Evolutionary conservation across 2,113 vertebrate genomes (phyloP), one percentile per base, ranked within the genome.

Genomic region (Colius striatus): DNA sequence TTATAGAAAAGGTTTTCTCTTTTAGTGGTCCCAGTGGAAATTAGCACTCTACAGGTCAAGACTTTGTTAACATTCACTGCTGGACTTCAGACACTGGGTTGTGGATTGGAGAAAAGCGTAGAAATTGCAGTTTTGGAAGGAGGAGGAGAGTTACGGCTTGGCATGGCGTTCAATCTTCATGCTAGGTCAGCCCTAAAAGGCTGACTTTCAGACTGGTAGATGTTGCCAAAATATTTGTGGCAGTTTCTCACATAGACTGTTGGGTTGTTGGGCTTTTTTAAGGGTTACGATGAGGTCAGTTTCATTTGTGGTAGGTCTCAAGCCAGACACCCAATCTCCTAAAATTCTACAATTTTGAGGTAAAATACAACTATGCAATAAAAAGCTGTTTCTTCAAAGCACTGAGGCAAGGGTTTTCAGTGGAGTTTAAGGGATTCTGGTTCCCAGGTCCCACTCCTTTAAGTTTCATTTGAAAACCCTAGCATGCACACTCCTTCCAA

Each of bases 171-270:
- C 90, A 19, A 57, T 84, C 92, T 90, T 95, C 92, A 62, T 96
- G 85, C 92, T 94, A 90, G 94, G 68, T 94, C 93, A 96, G 92
- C 85, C 90, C 57, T 86, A 92, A 93, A 87, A 90, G 45, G 41
- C 85, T 86, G 82, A 83, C 63, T 96, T 97, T 95, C 67, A 90
- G 82, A 74, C 87, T 71, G 48, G 60, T 76, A 34, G 67, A 32
- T 34, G 75, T 36, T 95, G 95, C 93, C 96, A 97, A 95, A 96
- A 96, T 97, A 94, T 38, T 95, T 96, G 94, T 86, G 94, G 95
- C 85, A 72, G 75, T 96, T 96, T 96, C 93, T 96, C 94, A 96
- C 94, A 96, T 67, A 84, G 87, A 38, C 78, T 80, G 30, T 83
- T 91, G 86, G 65, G 80, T 78, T 89, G 73, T 81, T 94, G 79